Evolutionary conservation across 2,797 vertebrate species (phyloP), one percentile per base, ranked within the genome.

Genomic region (Chaetodon trifasciatus): DNA sequence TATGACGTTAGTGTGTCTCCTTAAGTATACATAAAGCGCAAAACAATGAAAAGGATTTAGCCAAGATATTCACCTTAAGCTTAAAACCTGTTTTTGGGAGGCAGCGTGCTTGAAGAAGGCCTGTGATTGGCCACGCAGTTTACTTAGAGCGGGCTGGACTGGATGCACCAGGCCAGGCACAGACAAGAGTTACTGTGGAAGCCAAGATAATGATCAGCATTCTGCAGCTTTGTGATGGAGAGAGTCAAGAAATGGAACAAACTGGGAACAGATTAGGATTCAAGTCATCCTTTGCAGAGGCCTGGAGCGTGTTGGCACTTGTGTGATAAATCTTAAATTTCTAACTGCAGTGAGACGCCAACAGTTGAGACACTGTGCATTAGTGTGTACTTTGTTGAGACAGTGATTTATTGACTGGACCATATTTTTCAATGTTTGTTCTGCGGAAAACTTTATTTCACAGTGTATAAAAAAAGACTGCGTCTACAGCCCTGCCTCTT

Each of bases 291-390:
- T 78, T 64, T 62, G 15, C 73, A 65, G 60, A 74, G 19, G 13
- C 23, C 57, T 69, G 12, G 15, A 46, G 58, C 70, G 72, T 70
- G 70, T 74, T 69, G 9, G n/a, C 53, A 52, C 85, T 70, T 73
- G 55, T 4, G 0, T 76, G 58, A 67, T 76, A n/a, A 70, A 76
- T 61, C 40, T 9, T 28, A 2, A 21, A 52, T 60, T 49, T 47
- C 21, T 24, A 42, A 71, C 73, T 17, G 12, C 12, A 44, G 12
- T 10, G 44, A 70, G 53, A 13, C 1, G 9, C 57, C 47, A 69
- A 52, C 39, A 66, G 57, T 64, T 15, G 63, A 65, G 47, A 74
- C 53, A 24, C 19, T 17, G 19, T 32, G 37, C 40, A 24, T 1
- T 0, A 16, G 13, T 72, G n/a, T 56, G 23, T 32, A 23, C 61